Percentiles rank a stretch among this genome's conserved stretches.
Evolutionary conservation across 2,113 vertebrate genomes (phyloP).

Genomic region (Xiphias gladius): DNA sequence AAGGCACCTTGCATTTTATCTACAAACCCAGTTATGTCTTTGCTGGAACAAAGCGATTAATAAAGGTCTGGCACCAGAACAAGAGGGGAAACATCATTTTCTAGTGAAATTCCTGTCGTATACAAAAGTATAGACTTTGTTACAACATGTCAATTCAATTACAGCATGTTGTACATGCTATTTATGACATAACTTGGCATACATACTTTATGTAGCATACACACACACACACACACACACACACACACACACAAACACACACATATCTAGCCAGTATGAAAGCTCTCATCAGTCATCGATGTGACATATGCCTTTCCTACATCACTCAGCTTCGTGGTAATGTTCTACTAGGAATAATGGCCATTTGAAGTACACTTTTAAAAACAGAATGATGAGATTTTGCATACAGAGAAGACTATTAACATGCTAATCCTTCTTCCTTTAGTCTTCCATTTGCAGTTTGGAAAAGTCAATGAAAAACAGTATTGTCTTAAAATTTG

Average conservation of each 20-base stretch:
- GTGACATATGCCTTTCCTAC: conserved; percentile 16
- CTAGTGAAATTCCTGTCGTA: conserved; percentile 11
- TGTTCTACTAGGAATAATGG: not conserved
- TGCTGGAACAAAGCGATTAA: conserved; percentile 50
- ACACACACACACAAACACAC: not conserved
- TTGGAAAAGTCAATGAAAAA: no score
- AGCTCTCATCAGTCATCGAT: not conserved
- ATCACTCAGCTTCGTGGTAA: not conserved
- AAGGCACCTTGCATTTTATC: conserved; percentile 56
- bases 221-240: not conserved
- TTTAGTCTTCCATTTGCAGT: no score
- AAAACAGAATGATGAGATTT: not conserved
- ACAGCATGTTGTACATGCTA: conserved; percentile 34
- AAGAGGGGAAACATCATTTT: conserved; percentile 30
- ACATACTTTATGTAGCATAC: not conserved
- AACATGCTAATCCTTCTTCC: not conserved
- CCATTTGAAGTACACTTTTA: not conserved
- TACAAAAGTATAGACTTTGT: not conserved
- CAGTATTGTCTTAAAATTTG: no score
- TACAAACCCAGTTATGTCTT: conserved; percentile 43
- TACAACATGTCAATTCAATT: conserved; percentile 38
- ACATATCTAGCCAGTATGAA: not conserved
- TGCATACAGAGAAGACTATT: not conserved
- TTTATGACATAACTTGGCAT: not conserved
- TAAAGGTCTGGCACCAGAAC: conserved; percentile 35